phyloP scores from a whole-genome alignment of 2,797 vertebrate genomes.

The Philypnodon macrostomus region DNA sequence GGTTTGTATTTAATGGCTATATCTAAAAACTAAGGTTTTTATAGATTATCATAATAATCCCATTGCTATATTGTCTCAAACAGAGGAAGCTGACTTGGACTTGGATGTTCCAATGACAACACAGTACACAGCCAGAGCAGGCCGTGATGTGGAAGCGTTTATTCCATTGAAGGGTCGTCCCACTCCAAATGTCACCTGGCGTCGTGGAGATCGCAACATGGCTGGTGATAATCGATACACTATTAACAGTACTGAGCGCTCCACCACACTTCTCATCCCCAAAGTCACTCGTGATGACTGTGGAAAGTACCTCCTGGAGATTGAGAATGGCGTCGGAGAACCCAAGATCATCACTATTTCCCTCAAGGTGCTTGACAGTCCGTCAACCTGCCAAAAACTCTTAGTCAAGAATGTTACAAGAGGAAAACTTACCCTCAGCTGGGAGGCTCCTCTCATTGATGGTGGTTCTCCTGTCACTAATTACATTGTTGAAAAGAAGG shows the following conservation, averaged over 20 bases:
- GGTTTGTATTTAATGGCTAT: constrained; percentile 77
- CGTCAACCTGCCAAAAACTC: constrained; percentile 90
- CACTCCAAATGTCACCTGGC: constrained; percentile 90
- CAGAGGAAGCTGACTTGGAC: constrained; percentile 96
- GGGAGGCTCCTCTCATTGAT: constrained; percentile 93
- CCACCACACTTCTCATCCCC: constrained; percentile 87
- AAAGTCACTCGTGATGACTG: constrained; percentile 91
- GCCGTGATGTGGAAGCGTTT: constrained; percentile 87
- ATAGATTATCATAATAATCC: background rate
- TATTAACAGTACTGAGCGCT: constrained; percentile 88
- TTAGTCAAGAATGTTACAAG: constrained; percentile 90
- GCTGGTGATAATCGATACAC: constrained; percentile 83
- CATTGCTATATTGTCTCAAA: constrained; percentile 22
- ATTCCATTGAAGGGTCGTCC: constrained; percentile 96
- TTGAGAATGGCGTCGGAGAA: constrained; percentile 96
- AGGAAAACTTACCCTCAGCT: constrained; percentile 89
- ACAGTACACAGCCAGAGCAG: constrained; percentile 87
- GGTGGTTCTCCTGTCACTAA: constrained; percentile 92
- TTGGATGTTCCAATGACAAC: constrained; percentile 91
- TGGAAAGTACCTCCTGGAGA: constrained; percentile 92
- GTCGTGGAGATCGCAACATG: constrained; percentile 90
- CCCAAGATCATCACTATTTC: constrained; percentile 88
- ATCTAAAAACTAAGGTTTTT: background rate
- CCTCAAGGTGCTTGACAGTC: constrained; percentile 92
- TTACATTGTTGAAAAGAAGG: constrained; percentile 94